These are phyloP conservation scores for Gasteruption jaculator DNA, from an alignment of 2,888 invertebrate genomes.

Conservation along the genomic window DNA sequence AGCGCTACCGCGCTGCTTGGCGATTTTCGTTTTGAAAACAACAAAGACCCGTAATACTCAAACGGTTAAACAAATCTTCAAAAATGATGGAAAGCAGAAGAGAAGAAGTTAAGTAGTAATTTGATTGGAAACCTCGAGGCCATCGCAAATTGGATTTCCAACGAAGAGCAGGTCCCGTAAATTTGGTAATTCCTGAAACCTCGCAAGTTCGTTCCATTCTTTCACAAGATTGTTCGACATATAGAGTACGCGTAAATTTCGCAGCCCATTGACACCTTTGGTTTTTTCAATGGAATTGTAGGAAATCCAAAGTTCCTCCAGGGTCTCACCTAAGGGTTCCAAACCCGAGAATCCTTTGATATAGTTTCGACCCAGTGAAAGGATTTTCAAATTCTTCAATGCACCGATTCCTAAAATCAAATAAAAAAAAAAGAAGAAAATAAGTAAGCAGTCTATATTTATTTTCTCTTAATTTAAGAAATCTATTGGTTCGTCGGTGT, in stretches of 20 bases:
- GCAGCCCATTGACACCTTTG: constrained; percentile 78
- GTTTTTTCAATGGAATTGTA: constrained; percentile 90
- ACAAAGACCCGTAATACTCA: too few relatives aligned
- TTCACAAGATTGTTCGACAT: constrained; percentile 82
- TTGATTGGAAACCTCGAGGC: constrained; percentile 56
- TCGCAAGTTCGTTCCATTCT: constrained; percentile 84
- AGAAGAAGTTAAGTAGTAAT: too few relatives aligned
- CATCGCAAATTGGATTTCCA: constrained; percentile 58
- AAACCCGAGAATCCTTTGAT: constrained; percentile 86
- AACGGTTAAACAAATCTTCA: too few relatives aligned
- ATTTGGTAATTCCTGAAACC: constrained; percentile 65
- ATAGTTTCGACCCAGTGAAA: constrained; percentile 84
- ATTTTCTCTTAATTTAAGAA: not conserved
- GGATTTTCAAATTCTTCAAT: constrained; percentile 75
- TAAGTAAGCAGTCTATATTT: too few relatives aligned
- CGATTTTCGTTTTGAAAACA: too few relatives aligned
- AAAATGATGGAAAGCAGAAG: too few relatives aligned
- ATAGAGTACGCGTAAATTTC: constrained; percentile 75
- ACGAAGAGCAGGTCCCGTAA: constrained; percentile 77
- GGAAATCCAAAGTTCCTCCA: constrained; percentile 91
- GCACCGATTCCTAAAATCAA: constrained; percentile 63
- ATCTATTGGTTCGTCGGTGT: too few relatives aligned
- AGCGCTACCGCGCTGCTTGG: too few relatives aligned
- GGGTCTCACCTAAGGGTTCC: constrained; percentile 78
- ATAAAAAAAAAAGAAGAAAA: constrained; percentile 1